Base-by-base conservation (phyloP, 2,797 vertebrate species). In the Melanotaenia maccullochi region DNA sequence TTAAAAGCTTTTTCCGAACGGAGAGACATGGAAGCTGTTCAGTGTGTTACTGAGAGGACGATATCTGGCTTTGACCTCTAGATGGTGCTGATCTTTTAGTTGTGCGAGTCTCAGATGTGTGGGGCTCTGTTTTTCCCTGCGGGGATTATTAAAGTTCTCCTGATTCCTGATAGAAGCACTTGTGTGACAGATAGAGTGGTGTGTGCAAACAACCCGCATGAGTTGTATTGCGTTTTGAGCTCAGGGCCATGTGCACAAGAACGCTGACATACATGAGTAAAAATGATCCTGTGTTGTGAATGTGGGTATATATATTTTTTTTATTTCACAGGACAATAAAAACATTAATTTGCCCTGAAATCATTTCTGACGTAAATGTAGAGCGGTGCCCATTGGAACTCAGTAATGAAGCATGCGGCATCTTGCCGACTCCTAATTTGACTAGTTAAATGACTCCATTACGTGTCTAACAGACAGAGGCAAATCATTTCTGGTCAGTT, bases 391-490 rank as follows among this genome's bases (percentile, higher is more conserved):
- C 97, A 96, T 97, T 97, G 96, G 96, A 97, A 97, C 96, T 95
- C 97, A 95, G 96, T 98, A 98, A 98, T 98, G 98, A 99, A 98
- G 97, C 97, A 97, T 97, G 96, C 96, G 96, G 96, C 96, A 96
- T 97, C 98, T 97, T 96, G 95, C 96, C 95, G 95, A 96, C 96
- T 96, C 96, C 96, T 98, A 98, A 97, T 97, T 97, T 97, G 97
- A 98, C 96, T 96, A 97, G 97, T 97, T 99, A 98, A 98, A 99
- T 96, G 97, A 99, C 96, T 98, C 97, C 96, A 99, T 99, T 99
- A 98, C 96, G 96, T 96, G 97, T 97, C 97, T 98, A 98, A 99
- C 97, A 99, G 97, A 97, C 96, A 98, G 97, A 97, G 96, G 97
- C 96, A 96, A 97, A 99, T 98, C 96, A 97, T 98, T 99, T 98